Conservation (phyloP, 35 echinoderm and acorn worm genomes). For the Lytechinus variegatus region DNA sequence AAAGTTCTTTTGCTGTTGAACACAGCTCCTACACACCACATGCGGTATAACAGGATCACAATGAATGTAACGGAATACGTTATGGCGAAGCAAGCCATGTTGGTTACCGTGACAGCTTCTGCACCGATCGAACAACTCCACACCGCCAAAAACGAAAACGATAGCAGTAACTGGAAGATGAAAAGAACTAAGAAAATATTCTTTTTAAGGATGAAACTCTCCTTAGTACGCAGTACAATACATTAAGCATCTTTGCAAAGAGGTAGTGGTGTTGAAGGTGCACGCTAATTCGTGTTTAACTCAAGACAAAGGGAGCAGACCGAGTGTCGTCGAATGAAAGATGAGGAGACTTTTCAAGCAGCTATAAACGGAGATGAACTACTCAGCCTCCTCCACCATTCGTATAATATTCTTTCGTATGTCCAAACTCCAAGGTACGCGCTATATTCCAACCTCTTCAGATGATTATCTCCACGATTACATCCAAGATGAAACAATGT, state of each 20-base stretch:
- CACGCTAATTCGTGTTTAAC: neutral
- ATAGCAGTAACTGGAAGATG: neutral
- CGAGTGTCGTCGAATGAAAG: neutral
- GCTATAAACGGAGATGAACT: neutral
- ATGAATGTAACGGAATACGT: neutral
- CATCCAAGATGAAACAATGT: neutral
- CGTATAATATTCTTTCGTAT: neutral
- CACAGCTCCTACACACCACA: neutral
- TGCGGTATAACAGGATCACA: neutral
- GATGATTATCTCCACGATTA: neutral
- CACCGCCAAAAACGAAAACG: neutral
- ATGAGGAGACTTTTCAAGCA: neutral
- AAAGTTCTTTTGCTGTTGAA: neutral
- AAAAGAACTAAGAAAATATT: neutral
- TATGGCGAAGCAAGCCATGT: neutral
- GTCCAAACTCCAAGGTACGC: conserved; percentile 2
- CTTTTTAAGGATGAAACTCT: neutral
- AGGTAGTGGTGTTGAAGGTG: neutral
- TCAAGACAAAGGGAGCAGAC: neutral
- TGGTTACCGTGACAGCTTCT: neutral
- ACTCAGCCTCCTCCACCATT: neutral
- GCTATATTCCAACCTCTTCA: neutral
- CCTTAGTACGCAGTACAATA: neutral
- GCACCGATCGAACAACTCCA: neutral
- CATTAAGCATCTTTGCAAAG: neutral